phyloP scores from a whole-genome alignment of 2,888 invertebrate genomes.

The Pterostichus niger region DNA sequence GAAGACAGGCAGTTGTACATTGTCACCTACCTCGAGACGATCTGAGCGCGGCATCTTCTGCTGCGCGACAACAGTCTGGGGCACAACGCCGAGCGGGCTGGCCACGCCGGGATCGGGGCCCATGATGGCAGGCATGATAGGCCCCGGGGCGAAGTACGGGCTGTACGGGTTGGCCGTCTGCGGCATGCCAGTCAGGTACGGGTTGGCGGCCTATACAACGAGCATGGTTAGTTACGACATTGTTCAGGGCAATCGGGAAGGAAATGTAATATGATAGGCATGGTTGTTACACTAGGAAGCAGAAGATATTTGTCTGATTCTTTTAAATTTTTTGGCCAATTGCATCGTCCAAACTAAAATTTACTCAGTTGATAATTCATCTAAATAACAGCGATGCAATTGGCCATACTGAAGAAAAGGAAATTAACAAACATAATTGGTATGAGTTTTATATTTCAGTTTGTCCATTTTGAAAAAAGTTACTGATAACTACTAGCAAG shows the following conservation, averaged over 20 bases:
- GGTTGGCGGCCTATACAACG: slow-evolving; percentile 88
- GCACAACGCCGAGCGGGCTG: slow-evolving; percentile 90
- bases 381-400: no score
- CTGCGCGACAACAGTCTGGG: slow-evolving; percentile 91
- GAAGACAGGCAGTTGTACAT: slow-evolving; percentile 73
- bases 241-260: not conserved
- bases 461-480: no score
- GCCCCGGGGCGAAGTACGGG: slow-evolving; percentile 93
- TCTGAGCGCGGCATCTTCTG: slow-evolving; percentile 97
- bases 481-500: no score
- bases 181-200: slow-evolving; percentile 94
- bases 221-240: slow-evolving; percentile 21
- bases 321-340: no score
- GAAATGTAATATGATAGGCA: no score
- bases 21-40: slow-evolving; percentile 91
- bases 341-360: no score
- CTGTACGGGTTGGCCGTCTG: slow-evolving; percentile 93
- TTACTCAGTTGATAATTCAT: no score
- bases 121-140: slow-evolving; percentile 93
- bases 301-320: no score
- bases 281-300: no score
- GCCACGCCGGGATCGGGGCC: slow-evolving; percentile 91
- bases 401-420: no score
- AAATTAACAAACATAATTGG: no score
- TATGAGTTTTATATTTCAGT: no score